phyloP scores from a whole-genome alignment of 2,113 vertebrate species.

The Nothoprocta perdicaria region DNA sequence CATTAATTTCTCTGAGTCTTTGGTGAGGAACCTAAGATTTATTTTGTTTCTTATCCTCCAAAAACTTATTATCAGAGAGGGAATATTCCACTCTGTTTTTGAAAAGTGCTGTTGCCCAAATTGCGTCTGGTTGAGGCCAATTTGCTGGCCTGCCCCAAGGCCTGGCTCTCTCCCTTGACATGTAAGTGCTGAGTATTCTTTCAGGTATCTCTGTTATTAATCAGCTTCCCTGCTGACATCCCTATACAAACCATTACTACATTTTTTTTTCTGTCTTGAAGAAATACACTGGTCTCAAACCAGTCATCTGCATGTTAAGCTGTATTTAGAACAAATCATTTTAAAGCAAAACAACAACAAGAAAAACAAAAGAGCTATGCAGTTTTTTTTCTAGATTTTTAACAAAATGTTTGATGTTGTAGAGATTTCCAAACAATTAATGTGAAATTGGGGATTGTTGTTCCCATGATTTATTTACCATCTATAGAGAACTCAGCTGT shows the following conservation, averaged over 20 bases:
- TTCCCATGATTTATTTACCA: slow-evolving; percentile 79
- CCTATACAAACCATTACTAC: slow-evolving; percentile 23
- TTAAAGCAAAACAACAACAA: slow-evolving; percentile 78
- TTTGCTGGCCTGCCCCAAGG: not conserved
- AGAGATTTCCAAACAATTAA: slow-evolving; percentile 81
- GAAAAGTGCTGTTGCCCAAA: slow-evolving; percentile 35
- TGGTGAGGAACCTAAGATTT: not conserved
- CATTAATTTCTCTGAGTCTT: not conserved
- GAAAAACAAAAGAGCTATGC: slow-evolving; percentile 75
- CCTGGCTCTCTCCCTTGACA: not conserved
- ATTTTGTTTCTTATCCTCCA: not conserved
- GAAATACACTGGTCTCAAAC: slow-evolving; percentile 76
- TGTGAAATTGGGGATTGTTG: slow-evolving; percentile 79
- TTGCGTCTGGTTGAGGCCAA: slow-evolving; percentile 1
- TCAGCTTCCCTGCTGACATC: slow-evolving; percentile 7
- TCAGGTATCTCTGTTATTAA: slow-evolving; percentile 23
- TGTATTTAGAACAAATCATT: slow-evolving; percentile 83
- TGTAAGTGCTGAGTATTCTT: slow-evolving; percentile 8
- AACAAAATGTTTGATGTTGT: slow-evolving; percentile 82
- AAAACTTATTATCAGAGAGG: not conserved
- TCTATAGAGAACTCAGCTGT: slow-evolving; percentile 78
- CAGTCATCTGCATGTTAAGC: slow-evolving; percentile 83
- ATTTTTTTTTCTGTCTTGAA: slow-evolving; percentile 60
- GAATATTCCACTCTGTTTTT: not conserved
- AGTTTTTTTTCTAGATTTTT: slow-evolving; percentile 77